phyloP scores from a whole-genome alignment of 2,113 vertebrate genomes.

The Elaphurus davidianus region DNA sequence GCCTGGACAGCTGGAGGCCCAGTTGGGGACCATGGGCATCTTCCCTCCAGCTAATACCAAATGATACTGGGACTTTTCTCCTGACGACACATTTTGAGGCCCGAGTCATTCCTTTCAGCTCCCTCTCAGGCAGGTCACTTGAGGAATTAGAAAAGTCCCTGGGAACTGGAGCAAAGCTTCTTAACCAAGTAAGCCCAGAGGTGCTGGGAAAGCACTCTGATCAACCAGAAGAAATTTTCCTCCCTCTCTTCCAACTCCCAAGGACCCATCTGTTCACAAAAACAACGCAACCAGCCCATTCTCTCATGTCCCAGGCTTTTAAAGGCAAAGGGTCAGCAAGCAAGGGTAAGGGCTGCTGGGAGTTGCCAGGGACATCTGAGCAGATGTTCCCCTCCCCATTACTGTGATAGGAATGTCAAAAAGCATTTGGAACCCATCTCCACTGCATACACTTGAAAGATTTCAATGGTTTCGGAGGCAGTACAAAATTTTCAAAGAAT shows the following conservation, averaged over 20 bases:
- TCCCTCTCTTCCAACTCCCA: background rate
- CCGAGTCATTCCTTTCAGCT: background rate
- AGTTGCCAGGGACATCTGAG: background rate
- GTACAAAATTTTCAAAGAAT: background rate
- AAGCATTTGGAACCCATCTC: background rate
- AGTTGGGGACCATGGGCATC: background rate
- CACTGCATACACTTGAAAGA: background rate
- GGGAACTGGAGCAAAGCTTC: constrained; percentile 27
- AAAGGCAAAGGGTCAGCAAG: background rate
- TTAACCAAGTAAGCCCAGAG: background rate
- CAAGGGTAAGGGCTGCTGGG: background rate
- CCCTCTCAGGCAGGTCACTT: constrained; percentile 7
- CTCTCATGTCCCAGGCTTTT: background rate
- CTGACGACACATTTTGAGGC: background rate
- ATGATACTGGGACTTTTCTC: background rate
- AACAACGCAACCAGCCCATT: background rate
- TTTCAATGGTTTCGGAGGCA: background rate
- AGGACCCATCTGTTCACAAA: background rate
- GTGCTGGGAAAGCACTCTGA: background rate
- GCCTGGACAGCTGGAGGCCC: background rate
- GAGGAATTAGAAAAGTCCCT: background rate
- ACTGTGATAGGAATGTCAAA: background rate
- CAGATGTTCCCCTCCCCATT: background rate
- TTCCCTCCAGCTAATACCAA: background rate
- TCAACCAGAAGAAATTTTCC: background rate